Conservation (phyloP, 2,888 invertebrate genomes). For the Lacanobia wlatinum region DNA sequence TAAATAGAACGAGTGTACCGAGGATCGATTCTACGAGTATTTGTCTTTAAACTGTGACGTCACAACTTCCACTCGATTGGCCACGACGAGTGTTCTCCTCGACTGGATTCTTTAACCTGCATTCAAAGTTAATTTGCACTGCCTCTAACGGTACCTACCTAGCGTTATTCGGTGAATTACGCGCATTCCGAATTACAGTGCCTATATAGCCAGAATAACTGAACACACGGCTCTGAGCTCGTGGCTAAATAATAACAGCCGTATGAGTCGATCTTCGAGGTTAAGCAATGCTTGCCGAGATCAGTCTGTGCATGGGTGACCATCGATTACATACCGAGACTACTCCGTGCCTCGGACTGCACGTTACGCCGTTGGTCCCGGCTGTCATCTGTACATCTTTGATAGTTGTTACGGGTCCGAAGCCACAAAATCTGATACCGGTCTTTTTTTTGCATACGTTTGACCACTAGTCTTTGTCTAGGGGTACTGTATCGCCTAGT, state of each 20-base stretch:
- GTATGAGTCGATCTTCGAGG: too few relatives aligned
- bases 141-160: constrained; percentile 29
- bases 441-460: too few relatives aligned
- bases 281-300: too few relatives aligned
- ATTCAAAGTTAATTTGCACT: constrained; percentile 40
- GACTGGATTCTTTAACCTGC: constrained; percentile 36
- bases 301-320: too few relatives aligned
- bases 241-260: too few relatives aligned
- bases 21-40: constrained; percentile 10
- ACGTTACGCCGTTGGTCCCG: too few relatives aligned
- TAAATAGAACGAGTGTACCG: background rate
- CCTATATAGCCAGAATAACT: background rate
- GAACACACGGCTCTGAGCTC: background rate
- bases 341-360: too few relatives aligned
- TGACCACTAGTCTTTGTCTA: too few relatives aligned
- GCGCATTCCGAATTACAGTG: constrained; percentile 18
- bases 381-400: background rate
- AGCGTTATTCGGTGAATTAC: constrained; percentile 34
- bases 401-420: too few relatives aligned
- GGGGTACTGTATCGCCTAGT: too few relatives aligned
- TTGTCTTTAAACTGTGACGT: constrained; percentile 13
- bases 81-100: constrained; percentile 8
- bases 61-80: constrained; percentile 24
- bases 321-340: too few relatives aligned
- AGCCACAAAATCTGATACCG: too few relatives aligned